Conservation (phyloP, 2,888 invertebrate species). For the Apeira syringaria region DNA sequence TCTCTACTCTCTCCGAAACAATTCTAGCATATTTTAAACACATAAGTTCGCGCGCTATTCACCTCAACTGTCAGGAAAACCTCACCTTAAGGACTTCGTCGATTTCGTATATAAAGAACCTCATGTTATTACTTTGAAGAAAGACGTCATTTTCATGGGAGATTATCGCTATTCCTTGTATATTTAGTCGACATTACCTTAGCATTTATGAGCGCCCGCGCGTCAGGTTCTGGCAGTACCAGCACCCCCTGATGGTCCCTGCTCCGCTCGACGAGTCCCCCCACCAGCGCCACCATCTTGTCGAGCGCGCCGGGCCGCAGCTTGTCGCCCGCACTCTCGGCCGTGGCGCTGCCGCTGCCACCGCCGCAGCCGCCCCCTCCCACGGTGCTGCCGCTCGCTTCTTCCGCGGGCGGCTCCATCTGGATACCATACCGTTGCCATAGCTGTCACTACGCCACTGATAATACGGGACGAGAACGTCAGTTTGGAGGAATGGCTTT, state of each 20-base stretch:
- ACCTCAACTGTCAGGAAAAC: no score
- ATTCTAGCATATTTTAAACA: no score
- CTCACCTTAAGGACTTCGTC: no score
- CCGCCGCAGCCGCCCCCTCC: slow-evolving; percentile 53
- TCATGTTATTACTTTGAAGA: no score
- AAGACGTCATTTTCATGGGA: no score
- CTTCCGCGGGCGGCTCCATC: slow-evolving; percentile 74
- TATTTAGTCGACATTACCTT: slow-evolving; percentile 89
- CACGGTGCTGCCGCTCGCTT: slow-evolving; percentile 61
- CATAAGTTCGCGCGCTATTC: no score
- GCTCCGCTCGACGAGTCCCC: slow-evolving; percentile 94
- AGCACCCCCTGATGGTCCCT: slow-evolving; percentile 90
- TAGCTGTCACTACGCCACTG: no score
- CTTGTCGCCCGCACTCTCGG: slow-evolving; percentile 82
- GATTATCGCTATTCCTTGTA: no score
- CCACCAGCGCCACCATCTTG: slow-evolving; percentile 97
- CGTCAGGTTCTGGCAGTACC: slow-evolving; percentile 90
- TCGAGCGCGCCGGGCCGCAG: slow-evolving; percentile 95
- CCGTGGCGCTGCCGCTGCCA: slow-evolving; percentile 43
- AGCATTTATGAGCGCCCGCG: slow-evolving; percentile 92
- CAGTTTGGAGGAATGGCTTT: no score
- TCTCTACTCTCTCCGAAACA: no score
- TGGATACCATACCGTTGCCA: slow-evolving; percentile 21
- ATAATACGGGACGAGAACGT: no score
- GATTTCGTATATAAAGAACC: no score